phyloP scores from a whole-genome alignment of 2,797 vertebrate species.

The Ispidina lecontei region DNA sequence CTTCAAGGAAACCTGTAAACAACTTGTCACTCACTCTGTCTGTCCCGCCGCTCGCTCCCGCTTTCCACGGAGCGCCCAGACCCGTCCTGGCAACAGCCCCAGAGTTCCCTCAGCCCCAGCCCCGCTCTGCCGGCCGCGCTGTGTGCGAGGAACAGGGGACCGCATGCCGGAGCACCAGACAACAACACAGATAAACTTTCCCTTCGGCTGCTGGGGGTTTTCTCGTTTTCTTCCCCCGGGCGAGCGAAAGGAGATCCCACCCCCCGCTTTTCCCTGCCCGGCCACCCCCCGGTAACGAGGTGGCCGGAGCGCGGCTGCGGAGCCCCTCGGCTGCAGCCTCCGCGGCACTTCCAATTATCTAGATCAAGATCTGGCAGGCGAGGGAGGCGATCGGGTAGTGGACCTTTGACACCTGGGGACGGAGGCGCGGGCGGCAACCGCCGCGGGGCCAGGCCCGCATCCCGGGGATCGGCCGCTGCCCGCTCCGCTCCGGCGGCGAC shows the following conservation, averaged over 20 bases:
- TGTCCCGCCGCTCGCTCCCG: conserved; percentile 78
- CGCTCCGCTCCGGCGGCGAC: neutral
- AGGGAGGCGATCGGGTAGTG: conserved; percentile 70
- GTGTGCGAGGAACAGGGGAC: conserved; percentile 73
- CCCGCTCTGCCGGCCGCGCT: conserved; percentile 65
- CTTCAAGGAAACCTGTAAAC: conserved; percentile 89
- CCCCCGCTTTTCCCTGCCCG: conserved; percentile 35
- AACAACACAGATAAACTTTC: conserved; percentile 40
- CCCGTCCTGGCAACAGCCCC: conserved; percentile 77
- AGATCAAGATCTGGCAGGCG: conserved; percentile 66
- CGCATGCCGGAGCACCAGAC: conserved; percentile 72
- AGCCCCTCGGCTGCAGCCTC: conserved; percentile 60
- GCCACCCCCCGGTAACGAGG: conserved; percentile 51
- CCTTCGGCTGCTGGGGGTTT: neutral
- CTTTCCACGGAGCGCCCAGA: conserved; percentile 79
- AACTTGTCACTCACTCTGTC: conserved; percentile 86
- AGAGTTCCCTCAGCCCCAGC: conserved; percentile 77
- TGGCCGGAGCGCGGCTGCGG: conserved; percentile 38
- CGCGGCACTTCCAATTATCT: conserved; percentile 59
- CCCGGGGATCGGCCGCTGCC: neutral
- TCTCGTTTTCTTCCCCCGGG: neutral
- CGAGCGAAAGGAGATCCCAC: neutral
- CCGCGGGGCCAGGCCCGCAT: neutral
- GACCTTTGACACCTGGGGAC: conserved; percentile 59
- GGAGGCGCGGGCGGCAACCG: conserved; percentile 18